Conservation (phyloP, 2,888 invertebrate species). For the Kryphioiulus occultus region DNA sequence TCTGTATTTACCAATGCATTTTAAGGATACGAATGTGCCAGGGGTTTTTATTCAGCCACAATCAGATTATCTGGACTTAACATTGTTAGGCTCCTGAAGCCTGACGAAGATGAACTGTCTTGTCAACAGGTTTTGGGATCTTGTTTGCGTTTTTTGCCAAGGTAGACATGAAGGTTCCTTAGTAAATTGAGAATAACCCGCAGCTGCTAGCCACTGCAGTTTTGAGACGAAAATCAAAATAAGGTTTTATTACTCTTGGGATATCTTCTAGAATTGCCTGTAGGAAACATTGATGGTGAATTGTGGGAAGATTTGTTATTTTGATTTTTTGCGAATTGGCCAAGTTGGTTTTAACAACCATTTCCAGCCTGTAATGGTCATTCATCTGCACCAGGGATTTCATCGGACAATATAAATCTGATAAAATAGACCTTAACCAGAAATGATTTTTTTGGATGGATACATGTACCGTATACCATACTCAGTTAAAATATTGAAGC, state of each 20-base stretch:
- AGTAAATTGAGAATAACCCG: background rate
- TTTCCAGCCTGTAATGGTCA: no score
- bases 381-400: no score
- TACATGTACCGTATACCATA: no score
- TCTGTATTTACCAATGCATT: background rate
- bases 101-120: slow-evolving; percentile 17
- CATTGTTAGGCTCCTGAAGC: slow-evolving; percentile 13
- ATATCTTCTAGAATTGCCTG: no score
- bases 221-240: background rate
- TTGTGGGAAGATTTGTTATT: no score
- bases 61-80: slow-evolving; percentile 3
- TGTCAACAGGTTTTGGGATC: slow-evolving; percentile 10
- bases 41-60: background rate
- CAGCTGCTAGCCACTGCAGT: background rate
- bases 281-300: background rate
- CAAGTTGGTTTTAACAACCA: no score
- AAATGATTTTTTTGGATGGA: no score
- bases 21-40: slow-evolving; percentile 3
- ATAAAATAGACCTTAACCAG: no score
- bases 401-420: no score
- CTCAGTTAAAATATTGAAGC: no score
- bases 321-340: no score
- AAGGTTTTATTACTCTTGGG: background rate
- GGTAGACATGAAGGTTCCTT: background rate
- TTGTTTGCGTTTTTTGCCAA: background rate